A percentile compares a stretch with the other conserved stretches of the same genome.
These are phyloP conservation scores for Drosophila saltans DNA, from an alignment of 1,140 invertebrate species.

Conservation along the genomic window DNA sequence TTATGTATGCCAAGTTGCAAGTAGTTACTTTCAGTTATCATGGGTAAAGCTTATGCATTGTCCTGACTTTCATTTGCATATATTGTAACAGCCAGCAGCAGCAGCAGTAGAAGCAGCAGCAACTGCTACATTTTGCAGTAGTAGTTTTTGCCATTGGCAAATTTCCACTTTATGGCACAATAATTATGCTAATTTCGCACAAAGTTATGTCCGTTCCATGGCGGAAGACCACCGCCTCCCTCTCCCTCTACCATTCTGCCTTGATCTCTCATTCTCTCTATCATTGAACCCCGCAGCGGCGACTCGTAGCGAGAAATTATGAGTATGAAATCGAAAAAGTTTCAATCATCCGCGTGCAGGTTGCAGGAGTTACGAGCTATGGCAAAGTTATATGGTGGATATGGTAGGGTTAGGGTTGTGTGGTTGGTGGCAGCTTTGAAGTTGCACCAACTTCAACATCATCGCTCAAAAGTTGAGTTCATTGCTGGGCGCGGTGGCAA, in stretches of 20 bases:
- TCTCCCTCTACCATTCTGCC: neutral
- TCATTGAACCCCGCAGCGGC: neutral
- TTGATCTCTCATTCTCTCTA: neutral
- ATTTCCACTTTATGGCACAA: conserved; percentile 68
- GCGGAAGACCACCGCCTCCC: no score
- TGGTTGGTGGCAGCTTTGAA: conserved; percentile 43
- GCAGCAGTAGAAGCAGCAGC: no score
- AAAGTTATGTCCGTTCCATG: conserved; percentile 58
- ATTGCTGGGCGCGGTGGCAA: conserved; percentile 53
- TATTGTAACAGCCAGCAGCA: neutral
- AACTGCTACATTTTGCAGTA: conserved; percentile 28
- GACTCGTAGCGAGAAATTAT: conserved; percentile 53
- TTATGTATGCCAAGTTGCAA: neutral
- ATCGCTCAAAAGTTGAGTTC: conserved; percentile 47
- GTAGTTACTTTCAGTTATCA: conserved; percentile 3
- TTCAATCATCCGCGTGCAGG: conserved; percentile 66
- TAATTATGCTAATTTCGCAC: conserved; percentile 75
- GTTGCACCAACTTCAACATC: conserved; percentile 64
- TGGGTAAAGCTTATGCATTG: conserved; percentile 1
- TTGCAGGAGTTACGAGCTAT: conserved; percentile 46
- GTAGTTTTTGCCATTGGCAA: conserved; percentile 52
- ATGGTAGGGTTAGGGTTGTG: no score
- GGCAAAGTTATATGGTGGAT: conserved; percentile 29
- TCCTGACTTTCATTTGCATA: conserved; percentile 13
- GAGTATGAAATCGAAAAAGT: conserved; percentile 79